Conservation (phyloP, 2,888 invertebrate genomes). For the Zygogramma bicolorata region DNA sequence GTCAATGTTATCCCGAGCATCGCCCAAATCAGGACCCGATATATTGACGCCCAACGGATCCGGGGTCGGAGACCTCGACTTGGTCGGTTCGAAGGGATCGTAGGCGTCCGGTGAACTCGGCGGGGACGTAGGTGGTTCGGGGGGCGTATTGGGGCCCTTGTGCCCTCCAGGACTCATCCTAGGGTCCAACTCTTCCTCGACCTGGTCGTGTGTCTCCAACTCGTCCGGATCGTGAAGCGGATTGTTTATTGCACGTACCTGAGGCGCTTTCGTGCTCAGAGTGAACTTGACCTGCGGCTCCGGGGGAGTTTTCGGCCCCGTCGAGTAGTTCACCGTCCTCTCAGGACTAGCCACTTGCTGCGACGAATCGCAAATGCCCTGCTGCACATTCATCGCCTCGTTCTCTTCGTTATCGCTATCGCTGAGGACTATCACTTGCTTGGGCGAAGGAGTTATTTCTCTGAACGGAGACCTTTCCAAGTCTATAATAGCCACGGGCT, state of each 20-base stretch:
- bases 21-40: conserved; percentile 43
- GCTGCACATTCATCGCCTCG: conserved; percentile 40
- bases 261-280: conserved; percentile 68
- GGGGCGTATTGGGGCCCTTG: conserved; percentile 80
- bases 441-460: conserved; percentile 83
- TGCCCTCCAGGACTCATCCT: conserved; percentile 60
- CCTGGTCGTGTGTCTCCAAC: conserved; percentile 59
- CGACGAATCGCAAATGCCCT: conserved; percentile 57
- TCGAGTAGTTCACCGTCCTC: conserved; percentile 61
- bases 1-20: conserved; percentile 47
- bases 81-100: conserved; percentile 93
- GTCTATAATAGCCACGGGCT: conserved; percentile 88
- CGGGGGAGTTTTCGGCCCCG: conserved; percentile 81
- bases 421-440: conserved; percentile 84
- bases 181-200: conserved; percentile 51
- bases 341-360: conserved; percentile 62
- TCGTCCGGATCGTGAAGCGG: conserved; percentile 74
- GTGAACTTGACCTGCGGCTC: conserved; percentile 80
- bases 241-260: conserved; percentile 70
- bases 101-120: conserved; percentile 85
- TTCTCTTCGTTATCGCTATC: conserved; percentile 78
- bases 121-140: conserved; percentile 76
- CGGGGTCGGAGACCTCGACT: conserved; percentile 79
- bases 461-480: conserved; percentile 87
- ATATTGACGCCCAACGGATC: conserved; percentile 59